Percentiles rank a stretch among this genome's conserved stretches.
Conservation (phyloP, 1,140 invertebrate genomes). For the Chrysomallon squamiferum region DNA sequence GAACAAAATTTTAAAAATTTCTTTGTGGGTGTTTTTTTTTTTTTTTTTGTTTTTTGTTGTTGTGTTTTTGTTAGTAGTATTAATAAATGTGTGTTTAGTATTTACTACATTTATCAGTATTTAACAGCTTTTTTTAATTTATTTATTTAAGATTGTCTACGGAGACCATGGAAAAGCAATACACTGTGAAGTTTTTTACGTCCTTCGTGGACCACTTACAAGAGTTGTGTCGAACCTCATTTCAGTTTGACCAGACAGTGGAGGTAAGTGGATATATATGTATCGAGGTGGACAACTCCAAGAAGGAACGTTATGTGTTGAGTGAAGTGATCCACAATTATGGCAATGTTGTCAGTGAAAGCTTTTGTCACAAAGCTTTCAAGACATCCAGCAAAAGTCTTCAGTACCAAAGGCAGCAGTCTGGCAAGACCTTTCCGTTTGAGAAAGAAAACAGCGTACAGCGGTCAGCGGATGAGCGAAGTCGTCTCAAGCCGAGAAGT, state of each 20-base stretch:
- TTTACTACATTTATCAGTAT: too few species aligned
- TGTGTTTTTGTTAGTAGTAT: too few species aligned
- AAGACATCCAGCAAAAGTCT: neutral
- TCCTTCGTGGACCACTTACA: constrained; percentile 4
- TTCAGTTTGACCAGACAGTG: constrained; percentile 6
- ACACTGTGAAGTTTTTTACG: neutral
- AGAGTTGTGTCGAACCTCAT: neutral
- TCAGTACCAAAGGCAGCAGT: too few species aligned
- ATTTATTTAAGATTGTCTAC: too few species aligned
- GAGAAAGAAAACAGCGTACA: too few species aligned
- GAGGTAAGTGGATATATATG: constrained; percentile 11
- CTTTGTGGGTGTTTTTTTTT: too few species aligned
- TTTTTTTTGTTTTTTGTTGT: too few species aligned
- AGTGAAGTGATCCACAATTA: constrained; percentile 3
- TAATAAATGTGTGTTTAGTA: too few species aligned
- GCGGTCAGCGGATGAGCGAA: neutral
- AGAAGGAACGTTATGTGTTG: constrained; percentile 5
- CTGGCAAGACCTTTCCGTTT: too few species aligned
- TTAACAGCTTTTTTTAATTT: too few species aligned
- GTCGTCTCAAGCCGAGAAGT: neutral
- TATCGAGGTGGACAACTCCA: constrained; percentile 3
- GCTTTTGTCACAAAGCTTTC: constrained; percentile 4
- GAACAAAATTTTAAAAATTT: too few species aligned
- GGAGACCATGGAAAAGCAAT: constrained; percentile 1
- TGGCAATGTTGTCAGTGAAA: constrained; percentile 3